phyloP scores from a whole-genome alignment of 1,140 invertebrate genomes.

The Drosophila sp. region DNA sequence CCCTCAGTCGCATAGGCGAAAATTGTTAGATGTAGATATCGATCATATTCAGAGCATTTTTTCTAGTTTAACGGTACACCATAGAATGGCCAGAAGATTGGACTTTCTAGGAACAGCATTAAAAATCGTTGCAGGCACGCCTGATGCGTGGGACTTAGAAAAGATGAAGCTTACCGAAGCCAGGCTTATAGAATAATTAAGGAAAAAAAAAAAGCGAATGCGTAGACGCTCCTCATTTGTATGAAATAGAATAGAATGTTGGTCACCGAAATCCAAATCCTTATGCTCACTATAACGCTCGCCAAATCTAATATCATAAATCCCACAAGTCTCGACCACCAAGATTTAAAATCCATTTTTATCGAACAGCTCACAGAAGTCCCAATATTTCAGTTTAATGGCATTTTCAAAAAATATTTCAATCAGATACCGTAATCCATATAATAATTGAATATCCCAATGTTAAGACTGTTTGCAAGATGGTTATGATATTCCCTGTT shows the following conservation, averaged over 20 bases:
- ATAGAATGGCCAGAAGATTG: too few species aligned
- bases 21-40: conserved; percentile 18
- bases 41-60: conserved; percentile 11
- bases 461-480: not conserved
- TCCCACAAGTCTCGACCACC: too few species aligned
- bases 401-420: not conserved
- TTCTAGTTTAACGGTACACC: conserved; percentile 3
- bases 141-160: conserved; percentile 13
- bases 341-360: conserved; percentile 14
- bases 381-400: conserved; percentile 13
- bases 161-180: conserved; percentile 8
- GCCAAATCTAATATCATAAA: too few species aligned
- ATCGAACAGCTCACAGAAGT: conserved; percentile 15
- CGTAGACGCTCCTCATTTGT: conserved; percentile 1
- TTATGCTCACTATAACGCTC: too few species aligned
- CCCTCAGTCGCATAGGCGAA: conserved; percentile 21
- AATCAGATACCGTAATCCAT: not conserved
- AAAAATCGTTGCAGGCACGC: conserved; percentile 19
- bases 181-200: conserved; percentile 10
- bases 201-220: conserved; percentile 16
- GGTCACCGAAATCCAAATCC: not conserved
- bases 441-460: not conserved
- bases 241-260: not conserved
- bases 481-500: too few species aligned
- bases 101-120: conserved; percentile 12